Evolutionary conservation across 2,888 invertebrate genomes (phyloP), one percentile per base, ranked within the genome.

Genomic region (Drosophila aldrichi): DNA sequence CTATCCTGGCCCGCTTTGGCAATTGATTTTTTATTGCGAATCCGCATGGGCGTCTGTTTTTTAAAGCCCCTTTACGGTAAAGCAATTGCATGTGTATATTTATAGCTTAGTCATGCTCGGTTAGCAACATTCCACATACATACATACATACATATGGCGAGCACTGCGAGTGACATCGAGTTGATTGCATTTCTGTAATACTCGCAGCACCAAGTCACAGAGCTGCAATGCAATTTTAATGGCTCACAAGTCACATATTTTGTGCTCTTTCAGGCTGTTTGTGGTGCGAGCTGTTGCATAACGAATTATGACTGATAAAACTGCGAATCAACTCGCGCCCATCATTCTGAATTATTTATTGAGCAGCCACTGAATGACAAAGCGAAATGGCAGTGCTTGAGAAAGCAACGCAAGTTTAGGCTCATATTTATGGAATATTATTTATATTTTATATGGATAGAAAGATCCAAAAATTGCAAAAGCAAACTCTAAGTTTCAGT

Each of bases 11-110:
- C 67, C 72, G 71, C 58, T 58, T 58, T 52, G 74, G 74, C 75
- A 87, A 88, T 86, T 86, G 80, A 87, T 80, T 82, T 82, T 82
- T 80, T 67, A 74, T 78, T 70, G 77, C 64, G 67, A 79, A 79
- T 77, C 80, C 71, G 58, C 60, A 65, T 25, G 36, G 62, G 66
- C 54, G 64, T 51, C 58, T 38, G 25, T 67, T 46, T 65, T 67
- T 69, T 64, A 70, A 80, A 81, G 63, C 67, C 29, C 74, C 74
- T 66, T 66, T 43, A 52, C 54, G 44, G n/a, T 16, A 18, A 40
- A 63, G 41, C 55, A 46, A 68, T 63, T 63, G 68, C 40, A 64
- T 74, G 79, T 49, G 63, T 70, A 29, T 79, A 70, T 74, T 79
- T 79, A 81, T 81, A 41, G 70, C 81, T 62, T 65, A 79, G 74